Conservation (phyloP, 2,797 vertebrate species). For the Pseudopleuronectes americanus region DNA sequence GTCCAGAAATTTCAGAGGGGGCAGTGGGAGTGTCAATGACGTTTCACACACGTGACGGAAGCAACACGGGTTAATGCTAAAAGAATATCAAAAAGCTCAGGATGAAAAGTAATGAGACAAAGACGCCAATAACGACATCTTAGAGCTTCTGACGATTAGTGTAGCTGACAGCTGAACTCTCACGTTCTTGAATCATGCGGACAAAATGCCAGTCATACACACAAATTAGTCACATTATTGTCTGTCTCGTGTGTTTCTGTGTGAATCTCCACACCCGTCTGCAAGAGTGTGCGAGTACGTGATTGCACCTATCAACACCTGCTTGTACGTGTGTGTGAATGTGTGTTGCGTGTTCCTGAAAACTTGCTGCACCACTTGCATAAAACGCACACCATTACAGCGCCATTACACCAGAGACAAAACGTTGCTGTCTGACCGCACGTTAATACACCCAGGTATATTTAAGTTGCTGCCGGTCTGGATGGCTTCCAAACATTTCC, state of each 20-base stretch:
- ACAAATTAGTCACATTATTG: constrained; percentile 18
- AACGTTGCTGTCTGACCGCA: constrained; percentile 59
- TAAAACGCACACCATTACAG: constrained; percentile 31
- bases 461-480: constrained; percentile 56
- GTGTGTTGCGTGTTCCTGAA: constrained; percentile 3
- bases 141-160: too few species aligned
- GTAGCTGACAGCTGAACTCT: not conserved
- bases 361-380: constrained; percentile 27
- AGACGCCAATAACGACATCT: too few species aligned
- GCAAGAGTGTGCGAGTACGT: not conserved
- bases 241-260: constrained; percentile 17
- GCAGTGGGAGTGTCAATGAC: too few species aligned
- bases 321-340: not conserved
- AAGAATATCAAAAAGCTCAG: too few species aligned
- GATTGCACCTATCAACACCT: not conserved
- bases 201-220: constrained; percentile 45
- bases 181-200: constrained; percentile 12
- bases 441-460: constrained; percentile 65
- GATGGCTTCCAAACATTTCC: constrained; percentile 72
- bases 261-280: constrained; percentile 25
- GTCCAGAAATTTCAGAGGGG: too few species aligned
- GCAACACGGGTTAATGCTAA: too few species aligned
- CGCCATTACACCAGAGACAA: constrained; percentile 54
- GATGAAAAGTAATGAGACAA: too few species aligned
- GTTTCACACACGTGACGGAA: too few species aligned